A percentile compares a stretch with the other conserved stretches of the same genome.
Evolutionary conservation across 2,113 vertebrate species (phyloP).

Genomic region (Ancistrus triradiatus): DNA sequence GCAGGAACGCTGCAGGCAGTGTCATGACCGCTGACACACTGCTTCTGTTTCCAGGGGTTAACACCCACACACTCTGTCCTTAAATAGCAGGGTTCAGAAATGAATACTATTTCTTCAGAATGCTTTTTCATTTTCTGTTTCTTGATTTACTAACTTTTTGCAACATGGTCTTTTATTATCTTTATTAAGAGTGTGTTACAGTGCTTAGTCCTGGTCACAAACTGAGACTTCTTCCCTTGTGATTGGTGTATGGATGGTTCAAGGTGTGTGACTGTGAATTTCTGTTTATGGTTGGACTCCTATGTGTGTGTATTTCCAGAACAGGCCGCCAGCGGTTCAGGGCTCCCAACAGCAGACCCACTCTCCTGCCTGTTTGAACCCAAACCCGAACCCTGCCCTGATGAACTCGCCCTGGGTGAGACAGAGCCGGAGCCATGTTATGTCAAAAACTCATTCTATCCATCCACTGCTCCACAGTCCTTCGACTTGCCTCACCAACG

Average conservation of each 20-base stretch:
- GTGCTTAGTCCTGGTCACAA: conserved; percentile 40
- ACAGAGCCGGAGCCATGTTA: conserved; percentile 26
- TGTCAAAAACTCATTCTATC: conserved; percentile 12
- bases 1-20: background rate
- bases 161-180: too few relatives aligned
- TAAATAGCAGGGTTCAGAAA: too few relatives aligned
- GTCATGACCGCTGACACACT: background rate
- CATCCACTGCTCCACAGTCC: conserved; percentile 63
- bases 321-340: conserved; percentile 69
- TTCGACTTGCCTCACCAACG: conserved; percentile 54
- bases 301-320: conserved; percentile 63
- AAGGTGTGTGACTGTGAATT: background rate
- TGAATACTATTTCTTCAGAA: too few relatives aligned
- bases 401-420: conserved; percentile 74
- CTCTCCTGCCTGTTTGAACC: conserved; percentile 64
- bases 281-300: conserved; percentile 43
- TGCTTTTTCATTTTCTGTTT: too few relatives aligned
- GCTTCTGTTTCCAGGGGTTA: conserved; percentile 6
- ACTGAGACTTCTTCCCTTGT: conserved; percentile 19
- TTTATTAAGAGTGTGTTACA: too few relatives aligned
- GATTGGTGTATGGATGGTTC: background rate
- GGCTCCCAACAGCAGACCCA: conserved; percentile 61
- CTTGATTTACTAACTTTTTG: too few relatives aligned
- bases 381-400: conserved; percentile 61
- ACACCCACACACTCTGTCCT: conserved; percentile 2